Evolutionary conservation across 2,888 invertebrate species (phyloP).

Genomic region (Apodemia mormo): DNA sequence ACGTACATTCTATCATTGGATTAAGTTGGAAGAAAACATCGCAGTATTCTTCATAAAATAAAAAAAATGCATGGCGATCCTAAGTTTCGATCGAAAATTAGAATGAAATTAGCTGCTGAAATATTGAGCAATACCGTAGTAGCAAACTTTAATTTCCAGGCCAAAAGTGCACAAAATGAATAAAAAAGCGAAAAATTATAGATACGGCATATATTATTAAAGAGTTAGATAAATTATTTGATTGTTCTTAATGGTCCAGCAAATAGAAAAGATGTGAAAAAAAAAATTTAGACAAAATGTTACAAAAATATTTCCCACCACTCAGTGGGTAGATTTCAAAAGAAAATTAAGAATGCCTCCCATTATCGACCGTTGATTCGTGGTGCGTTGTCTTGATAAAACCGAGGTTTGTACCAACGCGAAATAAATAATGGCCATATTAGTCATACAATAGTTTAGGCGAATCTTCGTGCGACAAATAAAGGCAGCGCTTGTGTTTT

Average conservation of each 20-base stretch:
- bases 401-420: too few relatives aligned
- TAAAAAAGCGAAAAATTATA: neutral
- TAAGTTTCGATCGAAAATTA: neutral
- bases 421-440: too few relatives aligned
- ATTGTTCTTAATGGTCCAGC: neutral
- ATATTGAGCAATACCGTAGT: neutral
- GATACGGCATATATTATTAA: neutral
- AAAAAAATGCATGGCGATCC: neutral
- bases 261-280: neutral
- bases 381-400: neutral
- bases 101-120: neutral
- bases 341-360: neutral
- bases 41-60: neutral
- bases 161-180: neutral
- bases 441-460: too few relatives aligned
- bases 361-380: neutral
- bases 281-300: neutral
- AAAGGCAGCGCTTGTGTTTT: too few relatives aligned
- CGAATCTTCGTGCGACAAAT: too few relatives aligned
- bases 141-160: neutral
- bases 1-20: too few relatives aligned
- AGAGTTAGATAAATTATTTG: neutral
- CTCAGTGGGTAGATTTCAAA: neutral
- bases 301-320: neutral
- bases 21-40: too few relatives aligned